A percentile compares a stretch with the other conserved stretches of the same genome.
Conservation (phyloP, 2,888 invertebrate genomes). For the Cheilosia impressa region DNA sequence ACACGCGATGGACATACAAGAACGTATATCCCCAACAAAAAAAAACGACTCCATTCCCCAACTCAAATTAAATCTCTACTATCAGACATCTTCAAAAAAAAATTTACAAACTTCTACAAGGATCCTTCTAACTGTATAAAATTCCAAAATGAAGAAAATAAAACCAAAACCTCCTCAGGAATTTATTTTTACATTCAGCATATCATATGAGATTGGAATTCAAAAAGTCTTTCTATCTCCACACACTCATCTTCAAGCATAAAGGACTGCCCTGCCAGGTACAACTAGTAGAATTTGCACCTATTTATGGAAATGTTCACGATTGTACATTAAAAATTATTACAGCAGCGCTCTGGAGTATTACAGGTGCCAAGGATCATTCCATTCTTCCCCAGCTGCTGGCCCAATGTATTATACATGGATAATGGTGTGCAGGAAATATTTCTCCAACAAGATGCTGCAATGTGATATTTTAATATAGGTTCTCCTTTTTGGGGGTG, state of each 20-base stretch:
- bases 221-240: not conserved
- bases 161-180: not conserved
- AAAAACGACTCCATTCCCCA: too few species aligned
- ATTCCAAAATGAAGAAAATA: not conserved
- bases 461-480: constrained; percentile 64
- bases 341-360: constrained; percentile 34
- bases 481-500: not conserved
- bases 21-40: too few species aligned
- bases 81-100: too few species aligned
- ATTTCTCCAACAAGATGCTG: constrained; percentile 42
- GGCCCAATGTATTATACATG: constrained; percentile 56
- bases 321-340: constrained; percentile 69
- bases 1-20: too few species aligned
- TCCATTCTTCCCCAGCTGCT: not conserved
- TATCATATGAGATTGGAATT: constrained; percentile 1
- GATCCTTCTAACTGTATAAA: not conserved
- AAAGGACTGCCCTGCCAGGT: not conserved
- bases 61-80: too few species aligned
- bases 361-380: constrained; percentile 61
- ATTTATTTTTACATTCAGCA: constrained; percentile 13
- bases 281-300: constrained; percentile 8
- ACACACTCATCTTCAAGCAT: not conserved
- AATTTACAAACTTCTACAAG: too few species aligned
- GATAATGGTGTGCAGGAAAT: constrained; percentile 42
- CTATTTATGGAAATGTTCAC: constrained; percentile 60